Base-by-base conservation (phyloP, 2,797 vertebrate species). In the Lacerta viridis region DNA sequence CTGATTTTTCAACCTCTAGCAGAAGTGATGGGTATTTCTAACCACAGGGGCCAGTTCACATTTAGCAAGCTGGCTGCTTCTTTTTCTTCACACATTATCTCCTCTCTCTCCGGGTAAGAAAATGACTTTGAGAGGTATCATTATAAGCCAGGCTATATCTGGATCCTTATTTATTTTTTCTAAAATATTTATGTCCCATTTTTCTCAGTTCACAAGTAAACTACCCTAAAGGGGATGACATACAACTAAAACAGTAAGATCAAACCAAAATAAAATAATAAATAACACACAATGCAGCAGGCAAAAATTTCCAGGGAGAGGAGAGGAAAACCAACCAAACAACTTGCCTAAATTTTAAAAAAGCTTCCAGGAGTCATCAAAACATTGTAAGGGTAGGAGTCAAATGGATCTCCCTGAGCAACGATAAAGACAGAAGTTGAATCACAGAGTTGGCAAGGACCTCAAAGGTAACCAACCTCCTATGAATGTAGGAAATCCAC, bases 21-120 rank as follows among this genome's bases (percentile, higher is more conserved):
- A 93, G 80, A 87, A 55, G 69, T 43, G 55, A 18, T 88, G 66
- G 85, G 89, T 88, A 50, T 50, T 86, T 41, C 27, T 55, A 59
- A 88, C 29, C 84, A 25, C 66, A 43, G 39, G 13, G 33, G 39
- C 41, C 61, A 68, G 15, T 61, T 71, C 17, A 20, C 33, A 20
- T 29, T 55, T 23, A n/a, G 3, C 41, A 77, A 69, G 29, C 18
- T 8, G 18, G 46, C 25, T 2, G 20, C 20, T 33, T 87, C 46
- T 39, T 39, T 82, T 43, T 75, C 69, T 64, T 77, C 74, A 77
- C 18, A 83, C 15, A 36, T 66, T 36, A 3, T 13, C 13, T 25
- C 39, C 18, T 55, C 50, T 55, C 61, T 39, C 13, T 13, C 18
- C 75, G 36, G 41, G 4, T 61, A 85, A 85, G 8, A 2, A 41